Base-by-base conservation (phyloP, 1,140 invertebrate species). In the Agrypnia vestita region DNA sequence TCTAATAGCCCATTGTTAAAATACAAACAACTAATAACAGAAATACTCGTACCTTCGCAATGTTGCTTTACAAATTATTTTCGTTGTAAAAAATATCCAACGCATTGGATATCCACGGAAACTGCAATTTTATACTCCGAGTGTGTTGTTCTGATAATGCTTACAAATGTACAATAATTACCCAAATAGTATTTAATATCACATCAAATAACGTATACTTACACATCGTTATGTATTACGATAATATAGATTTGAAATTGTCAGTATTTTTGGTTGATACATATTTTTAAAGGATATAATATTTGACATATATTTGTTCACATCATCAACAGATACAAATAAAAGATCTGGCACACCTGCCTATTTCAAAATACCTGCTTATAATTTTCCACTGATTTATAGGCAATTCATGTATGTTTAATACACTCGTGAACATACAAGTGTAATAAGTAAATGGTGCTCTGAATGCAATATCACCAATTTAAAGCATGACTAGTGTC, bases 321-420 rank as follows among this genome's bases (percentile, higher is more conserved):
- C 51, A 53, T 53, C 51, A 53, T 53, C 51, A 53, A 53, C 51
- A n/a, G 51, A 53, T 53, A 53, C 25, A 53, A 53, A 53, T 53
- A 53, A 53, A 53, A n/a, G 51, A 53, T 53, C 51, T 53, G 51
- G 51, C 51, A 53, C 51, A 13, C 51, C 13, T 53, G 51, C 51
- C 51, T 53, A 13, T 53, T 53, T 53, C 51, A 53, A 53, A 53
- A n/a, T 53, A n/a, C 6, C 51, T 53, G 17, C 3, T 53, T 53
- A 9, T 53, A n/a, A n/a, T 53, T n/a, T 17, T 17, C 51, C 11
- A 53, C 12, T 53, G 13, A 53, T 11, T 53, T 35, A 6, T 3
- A 35, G 25, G 25, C 6, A 35, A 35, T 35, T 35, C 6, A 3
- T n/a, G n/a, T n/a, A n/a, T n/a, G n/a, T n/a, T n/a, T n/a, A n/a